These are phyloP conservation scores for Nematopogon swammerdamellus DNA, from an alignment of 2,888 invertebrate species.

Conservation along the genomic window DNA sequence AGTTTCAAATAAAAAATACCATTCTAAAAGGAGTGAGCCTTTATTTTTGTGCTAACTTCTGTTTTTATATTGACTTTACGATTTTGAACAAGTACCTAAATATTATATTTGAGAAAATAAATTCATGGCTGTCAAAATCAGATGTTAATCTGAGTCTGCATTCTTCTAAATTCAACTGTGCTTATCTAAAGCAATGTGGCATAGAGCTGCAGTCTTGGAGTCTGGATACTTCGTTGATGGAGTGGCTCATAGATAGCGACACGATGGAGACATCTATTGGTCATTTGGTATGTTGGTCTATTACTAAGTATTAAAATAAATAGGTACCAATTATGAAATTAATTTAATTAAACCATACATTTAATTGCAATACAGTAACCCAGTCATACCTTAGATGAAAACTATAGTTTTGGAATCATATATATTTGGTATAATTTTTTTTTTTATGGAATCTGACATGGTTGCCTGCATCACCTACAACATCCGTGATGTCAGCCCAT, in stretches of 20 bases:
- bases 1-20: not conserved
- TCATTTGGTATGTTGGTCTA: conserved; percentile 26
- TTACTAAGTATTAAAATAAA: too few relatives aligned
- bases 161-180: conserved; percentile 24
- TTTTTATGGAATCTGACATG: too few relatives aligned
- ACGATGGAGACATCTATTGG: conserved; percentile 25
- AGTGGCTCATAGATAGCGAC: conserved; percentile 39
- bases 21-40: not conserved
- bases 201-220: conserved; percentile 24
- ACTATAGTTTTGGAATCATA: too few relatives aligned
- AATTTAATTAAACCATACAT: too few relatives aligned
- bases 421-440: too few relatives aligned
- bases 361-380: too few relatives aligned
- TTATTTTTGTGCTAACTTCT: not conserved
- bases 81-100: not conserved
- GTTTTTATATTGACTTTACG: not conserved
- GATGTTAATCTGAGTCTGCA: conserved; percentile 18
- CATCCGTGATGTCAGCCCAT: too few relatives aligned
- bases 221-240: conserved; percentile 31
- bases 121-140: not conserved
- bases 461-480: too few relatives aligned
- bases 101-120: not conserved
- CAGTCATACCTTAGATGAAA: too few relatives aligned
- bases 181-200: conserved; percentile 28
- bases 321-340: too few relatives aligned